Conservation (phyloP, 2,797 vertebrate genomes). For the Miichthys miiuy region DNA sequence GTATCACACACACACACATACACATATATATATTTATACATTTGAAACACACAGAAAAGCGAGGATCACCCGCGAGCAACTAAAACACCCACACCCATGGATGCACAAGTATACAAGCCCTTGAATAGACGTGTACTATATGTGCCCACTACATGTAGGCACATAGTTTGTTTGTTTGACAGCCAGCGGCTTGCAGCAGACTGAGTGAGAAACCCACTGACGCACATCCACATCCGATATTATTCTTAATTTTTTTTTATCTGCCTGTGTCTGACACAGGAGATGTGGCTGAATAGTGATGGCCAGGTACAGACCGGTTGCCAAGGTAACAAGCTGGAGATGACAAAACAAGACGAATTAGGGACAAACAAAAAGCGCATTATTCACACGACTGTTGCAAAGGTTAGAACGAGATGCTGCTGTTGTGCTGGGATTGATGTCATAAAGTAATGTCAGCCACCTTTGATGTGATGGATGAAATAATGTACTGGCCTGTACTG, state of each 20-base stretch:
- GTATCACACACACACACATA: slow-evolving; percentile 5
- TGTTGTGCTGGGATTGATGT: background rate
- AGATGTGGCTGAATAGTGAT: slow-evolving; percentile 16
- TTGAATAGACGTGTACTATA: background rate
- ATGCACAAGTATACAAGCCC: background rate
- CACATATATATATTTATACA: background rate
- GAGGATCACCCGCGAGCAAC: background rate
- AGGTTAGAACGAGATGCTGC: background rate
- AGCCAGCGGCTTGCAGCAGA: background rate
- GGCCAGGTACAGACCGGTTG: slow-evolving; percentile 54
- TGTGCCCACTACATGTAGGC: background rate
- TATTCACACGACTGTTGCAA: background rate
- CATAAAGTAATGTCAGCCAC: background rate
- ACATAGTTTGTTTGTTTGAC: background rate
- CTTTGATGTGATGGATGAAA: background rate
- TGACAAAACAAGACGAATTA: slow-evolving; percentile 46
- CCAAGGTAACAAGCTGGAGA: slow-evolving; percentile 62
- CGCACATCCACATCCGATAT: background rate
- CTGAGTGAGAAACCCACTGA: background rate
- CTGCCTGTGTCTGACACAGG: slow-evolving; percentile 28
- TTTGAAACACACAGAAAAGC: background rate
- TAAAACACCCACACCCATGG: background rate
- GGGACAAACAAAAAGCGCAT: background rate
- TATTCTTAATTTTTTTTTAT: slow-evolving; percentile 13
- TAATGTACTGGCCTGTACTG: background rate